Base-by-base conservation (phyloP, 2,113 vertebrate species). In the Platanista minor region DNA sequence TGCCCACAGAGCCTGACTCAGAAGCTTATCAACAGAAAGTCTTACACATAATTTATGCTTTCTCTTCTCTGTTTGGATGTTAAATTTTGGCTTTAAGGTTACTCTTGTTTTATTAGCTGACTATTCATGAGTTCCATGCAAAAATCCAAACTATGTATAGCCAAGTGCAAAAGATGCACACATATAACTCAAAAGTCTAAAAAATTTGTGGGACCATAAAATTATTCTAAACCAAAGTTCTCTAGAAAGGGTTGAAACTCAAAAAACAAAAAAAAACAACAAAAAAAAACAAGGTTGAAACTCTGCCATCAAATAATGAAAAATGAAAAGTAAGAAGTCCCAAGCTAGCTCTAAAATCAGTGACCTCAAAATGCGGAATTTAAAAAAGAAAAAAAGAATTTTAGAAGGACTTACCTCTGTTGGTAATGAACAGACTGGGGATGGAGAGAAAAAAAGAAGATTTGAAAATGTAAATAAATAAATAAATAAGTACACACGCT, bases 391-490 rank as follows among this genome's bases (percentile, higher is more conserved):
- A 66, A 49, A 25, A 96, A 96, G 18, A 75, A 86, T 21, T 41
- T 52, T 43, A 87, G 94, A 90, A 90, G 23, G 87, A 99, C 99
- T 99, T 97, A 99, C 99, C 99, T 99, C 99, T 98, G 98, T 99
- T 98, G 99, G 99, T 97, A 99, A 98, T 0, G 99, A 99, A 96
- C 99, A 99, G 78, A 99, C 99, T 99, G 91, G 17, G 93, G 72
- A 92, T 52, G 67, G n/a, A 84, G n/a, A 92, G 54, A 96, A 95
- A 67, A 91, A 15, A 94, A 29, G 21, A 94, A 29, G 21, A 81
- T 27, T 8, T 0, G 67, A 90, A 93, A 98, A 90, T 67, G 80
- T 52, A 33, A 52, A 77, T 74, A 94, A 92, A 77, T 74, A 94
- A 92, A 88, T 41, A 80, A 23, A 54, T 46, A 61, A 3, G 75